These are phyloP conservation scores for Helleia helle DNA, from an alignment of 2,888 invertebrate species.

Conservation along the genomic window DNA sequence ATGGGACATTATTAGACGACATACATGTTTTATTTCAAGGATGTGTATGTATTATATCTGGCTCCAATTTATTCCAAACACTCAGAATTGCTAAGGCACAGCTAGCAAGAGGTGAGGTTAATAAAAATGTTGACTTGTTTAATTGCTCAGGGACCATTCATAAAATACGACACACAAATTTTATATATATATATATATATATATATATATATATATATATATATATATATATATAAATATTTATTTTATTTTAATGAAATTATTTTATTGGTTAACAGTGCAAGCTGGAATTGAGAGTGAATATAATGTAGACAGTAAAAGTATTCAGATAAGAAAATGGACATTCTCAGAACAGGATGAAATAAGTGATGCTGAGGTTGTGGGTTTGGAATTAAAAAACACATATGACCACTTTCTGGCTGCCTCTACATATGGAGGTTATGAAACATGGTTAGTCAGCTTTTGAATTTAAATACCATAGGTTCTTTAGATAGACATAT, in stretches of 20 bases:
- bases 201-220: no score
- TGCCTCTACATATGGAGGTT: constrained; percentile 84
- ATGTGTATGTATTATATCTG: constrained; percentile 83
- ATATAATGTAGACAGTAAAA: constrained; percentile 69
- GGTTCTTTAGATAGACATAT: no score
- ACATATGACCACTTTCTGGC: constrained; percentile 91
- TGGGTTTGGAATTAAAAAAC: constrained; percentile 81
- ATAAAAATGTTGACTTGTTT: no score
- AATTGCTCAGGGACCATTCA: no score
- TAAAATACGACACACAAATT: no score
- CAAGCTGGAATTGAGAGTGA: constrained; percentile 79
- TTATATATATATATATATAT: no score
- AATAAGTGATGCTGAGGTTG: constrained; percentile 84
- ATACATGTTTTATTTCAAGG: constrained; percentile 82
- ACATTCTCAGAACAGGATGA: constrained; percentile 84
- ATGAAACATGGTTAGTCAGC: constrained; percentile 73
- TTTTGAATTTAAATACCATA: no score
- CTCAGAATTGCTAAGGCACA: constrained; percentile 85
- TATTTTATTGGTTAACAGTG: constrained; percentile 52
- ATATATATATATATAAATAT: no score
- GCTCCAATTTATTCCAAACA: constrained; percentile 84
- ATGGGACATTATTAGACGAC: constrained; percentile 76
- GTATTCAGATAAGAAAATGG: constrained; percentile 88
- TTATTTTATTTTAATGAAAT: constrained; percentile 13
- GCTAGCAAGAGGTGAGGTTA: constrained; percentile 83